Base-by-base conservation (phyloP, 2,888 invertebrate genomes). In the Scaeva pyrastri region DNA sequence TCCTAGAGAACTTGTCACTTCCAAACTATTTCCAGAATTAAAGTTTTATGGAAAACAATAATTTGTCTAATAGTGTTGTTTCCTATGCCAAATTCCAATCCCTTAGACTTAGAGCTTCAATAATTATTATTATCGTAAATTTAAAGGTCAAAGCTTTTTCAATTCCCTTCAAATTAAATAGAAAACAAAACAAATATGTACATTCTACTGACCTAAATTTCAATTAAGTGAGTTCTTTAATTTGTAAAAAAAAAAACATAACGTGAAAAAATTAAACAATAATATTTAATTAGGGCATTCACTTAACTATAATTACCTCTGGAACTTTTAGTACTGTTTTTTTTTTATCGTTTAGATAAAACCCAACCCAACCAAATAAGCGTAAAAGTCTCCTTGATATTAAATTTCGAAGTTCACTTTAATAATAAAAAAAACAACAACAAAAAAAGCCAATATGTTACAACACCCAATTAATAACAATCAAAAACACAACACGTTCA, bases 401-500 rank as follows among this genome's bases (percentile, higher is more conserved):
- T 26, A 31, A 23, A 23, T 26, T 43, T 43, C 23, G 26, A 62
- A 62, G 62, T 62, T 62, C 43, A 43, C 2, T 43, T 62, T 10
- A 62, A 43, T 45, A n/a, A 43, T 41, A 36, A 39, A 14, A 58
- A 60, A 58, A 60, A 60, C 41, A n/a, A 23, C 26, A 23, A 56
- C 2, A 6, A 39, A 10, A 12, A 39, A 1, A 16, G 2, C 16
- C 16, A 31, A 56, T 56, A 31, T 16, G 31, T 56, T 16, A 56
- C 31, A 36, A 56, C 56, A 56, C 56, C 56, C 56, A 31, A 56
- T 56, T 56, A 56, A 56, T 56, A 56, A 16, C 31, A 56, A 56
- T 56, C 26, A 56, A 10, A 11, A 10, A 26, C 55, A n/a, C 52
- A 7, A 6, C 1, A 26, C n/a, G 16, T 36, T 16, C 16, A 31